Evolutionary conservation across 1,140 invertebrate species (phyloP), one percentile per base, ranked within the genome.

Genomic region (Ostrea denselamellosa): DNA sequence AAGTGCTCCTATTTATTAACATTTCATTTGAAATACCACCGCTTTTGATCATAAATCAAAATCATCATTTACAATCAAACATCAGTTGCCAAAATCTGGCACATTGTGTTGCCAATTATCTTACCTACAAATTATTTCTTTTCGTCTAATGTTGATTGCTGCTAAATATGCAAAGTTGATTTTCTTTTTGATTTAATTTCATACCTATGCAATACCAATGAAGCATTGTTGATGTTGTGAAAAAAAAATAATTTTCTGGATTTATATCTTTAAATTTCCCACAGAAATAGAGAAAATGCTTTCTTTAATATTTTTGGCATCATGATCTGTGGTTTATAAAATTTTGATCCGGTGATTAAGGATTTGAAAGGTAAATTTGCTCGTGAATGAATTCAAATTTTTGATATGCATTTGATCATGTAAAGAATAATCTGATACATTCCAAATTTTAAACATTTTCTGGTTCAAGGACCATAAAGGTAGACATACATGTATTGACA

Each of bases 11-110:
- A 34, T 77, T 77, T 77, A 77, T 77, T 14, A 8, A 22, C 28
- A 34, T 77, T 77, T 77, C 68, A 77, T 28, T 5, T 34, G 28
- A 77, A 77, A 34, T 62, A 77, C 68, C 68, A 77, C 68, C 68
- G 68, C 68, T 14, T 77, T 44, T 77, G 28, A 77, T 34, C 68
- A 77, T 25, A 17, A 77, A 77, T 77, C 68, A 77, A 77, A 62
- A 77, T 77, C 68, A 77, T 34, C 58, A 62, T 62, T 44, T 34
- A 77, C 68, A 77, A 77, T 77, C 68, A 77, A 77, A 77, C 25
- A 77, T 34, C 28, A 28, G 68, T 28, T 77, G 68, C 68, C 68
- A 77, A 77, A 71, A 25, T 34, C 12, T 28, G 68, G 68, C 68
- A 28, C 10, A 14, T 34, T 0, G 25, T 77, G 68, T 25, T 77